Evolutionary conservation across 2,797 vertebrate genomes (phyloP), one percentile per base, ranked within the genome.

Genomic region (Bufotes viridis): DNA sequence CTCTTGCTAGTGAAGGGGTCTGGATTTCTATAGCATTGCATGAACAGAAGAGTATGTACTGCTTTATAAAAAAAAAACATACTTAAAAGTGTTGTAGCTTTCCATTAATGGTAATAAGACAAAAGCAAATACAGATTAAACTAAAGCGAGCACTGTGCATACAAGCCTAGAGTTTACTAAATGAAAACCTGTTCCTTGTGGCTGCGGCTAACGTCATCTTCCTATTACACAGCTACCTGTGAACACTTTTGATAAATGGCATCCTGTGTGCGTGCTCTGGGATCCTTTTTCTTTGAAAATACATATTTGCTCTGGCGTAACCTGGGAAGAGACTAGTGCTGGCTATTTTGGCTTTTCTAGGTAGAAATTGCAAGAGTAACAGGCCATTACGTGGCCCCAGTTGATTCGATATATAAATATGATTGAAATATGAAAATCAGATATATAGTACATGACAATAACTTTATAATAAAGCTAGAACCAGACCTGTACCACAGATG

Each of bases 251-350:
- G 74, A 51, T 76, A 76, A 51, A 76, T 53, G 1, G 42, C 6
- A 22, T 51, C 74, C 72, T 51, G 18, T 76, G 74, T 76, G 74
- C 15, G 69, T 51, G 20, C 53, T n/a, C 5, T 20, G 17, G 49
- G 70, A 49, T 49, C 34, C 17, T 74, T 74, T 22, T 42, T 8
- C 2, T 74, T 74, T 74, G 65, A 67, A 14, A 14, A 67, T 0
- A 72, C 26, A 34, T 72, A 74, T 49, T 74, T 42, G 70, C 11
- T 76, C 15, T 76, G 72, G 72, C 72, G 20, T 75, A 75, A 42
- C 20, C 29, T 34, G 72, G 20, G 11, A n/a, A 72, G 18, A 74
- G 67, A 74, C 70, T 20, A 74, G 8, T 20, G 34, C 0, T 76
- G n/a, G 42, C 9, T 49, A 24, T 76, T 53, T n/a, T 22, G 14